phyloP scores from a whole-genome alignment of 2,888 invertebrate genomes.

The Gymnoscelis rufifasciata region DNA sequence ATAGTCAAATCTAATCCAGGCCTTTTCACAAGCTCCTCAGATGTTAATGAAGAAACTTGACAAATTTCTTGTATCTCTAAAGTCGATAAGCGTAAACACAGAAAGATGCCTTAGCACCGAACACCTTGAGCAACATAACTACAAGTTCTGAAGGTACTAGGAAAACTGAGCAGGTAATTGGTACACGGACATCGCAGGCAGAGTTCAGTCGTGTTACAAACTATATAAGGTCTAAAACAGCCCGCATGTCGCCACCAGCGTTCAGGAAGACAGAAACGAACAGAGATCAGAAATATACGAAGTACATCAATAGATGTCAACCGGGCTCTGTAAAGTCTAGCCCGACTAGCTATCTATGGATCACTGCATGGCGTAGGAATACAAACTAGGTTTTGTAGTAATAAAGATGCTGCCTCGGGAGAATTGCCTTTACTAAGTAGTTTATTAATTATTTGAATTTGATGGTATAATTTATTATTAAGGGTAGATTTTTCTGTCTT shows the following conservation, averaged over 20 bases:
- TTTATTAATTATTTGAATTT: too few relatives aligned
- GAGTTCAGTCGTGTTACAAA: neutral
- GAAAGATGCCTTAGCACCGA: constrained; percentile 30
- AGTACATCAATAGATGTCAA: constrained; percentile 15
- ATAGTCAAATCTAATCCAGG: too few relatives aligned
- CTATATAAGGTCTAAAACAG: neutral
- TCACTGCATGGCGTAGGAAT: neutral
- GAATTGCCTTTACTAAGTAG: too few relatives aligned
- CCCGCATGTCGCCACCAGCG: constrained; percentile 12
- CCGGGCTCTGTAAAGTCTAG: constrained; percentile 10
- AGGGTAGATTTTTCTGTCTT: too few relatives aligned
- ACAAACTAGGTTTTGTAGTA: too few relatives aligned
- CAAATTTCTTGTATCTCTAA: constrained; percentile 9
- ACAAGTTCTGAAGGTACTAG: constrained; percentile 32
- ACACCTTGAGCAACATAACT: constrained; percentile 41
- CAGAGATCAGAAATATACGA: constrained; percentile 29
- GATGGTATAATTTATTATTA: too few relatives aligned
- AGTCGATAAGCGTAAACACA: constrained; percentile 5
- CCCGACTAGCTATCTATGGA: constrained; percentile 12
- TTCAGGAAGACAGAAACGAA: constrained; percentile 28
- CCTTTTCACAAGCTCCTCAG: too few relatives aligned
- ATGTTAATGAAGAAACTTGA: too few relatives aligned
- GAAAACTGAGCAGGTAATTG: constrained; percentile 48
- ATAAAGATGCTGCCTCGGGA: neutral
- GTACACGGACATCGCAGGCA: neutral